Base-by-base conservation (phyloP, 2,113 vertebrate species). In the Oreocharis arfaki region DNA sequence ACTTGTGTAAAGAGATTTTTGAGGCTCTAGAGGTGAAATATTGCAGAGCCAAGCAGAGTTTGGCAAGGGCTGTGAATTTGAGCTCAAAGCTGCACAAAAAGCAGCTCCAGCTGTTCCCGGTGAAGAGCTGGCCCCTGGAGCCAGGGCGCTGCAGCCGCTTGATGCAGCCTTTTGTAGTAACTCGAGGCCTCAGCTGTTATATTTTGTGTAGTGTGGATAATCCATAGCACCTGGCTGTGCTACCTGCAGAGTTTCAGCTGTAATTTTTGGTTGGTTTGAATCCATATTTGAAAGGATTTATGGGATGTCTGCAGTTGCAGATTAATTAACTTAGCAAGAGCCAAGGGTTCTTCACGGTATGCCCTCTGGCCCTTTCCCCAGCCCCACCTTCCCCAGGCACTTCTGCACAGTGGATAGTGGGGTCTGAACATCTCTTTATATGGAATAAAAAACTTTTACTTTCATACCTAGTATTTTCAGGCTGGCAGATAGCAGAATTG, bases 31-130 rank as follows among this genome's bases (percentile, higher is more conserved):
- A 82, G 77, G 47, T 93, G 69, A 84, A 81, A 84, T 84, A 59
- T 22, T 27, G 21, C 0, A 0, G 61, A 96, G 74, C 61, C 65
- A 89, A 82, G 81, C 30, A 47, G 65, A 33, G 15, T 75, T 56
- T 96, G 92, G 87, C 74, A 89, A 35, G 65, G 44, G 13, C 65
- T 93, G 52, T n/a, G 56, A 84, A 56, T 84, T 5, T 84, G 73
- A 94, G 64, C 60, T 94, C 47, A 56, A 41, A 89, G 77, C 73
- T 81, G 27, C 47, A 30, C 46, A 56, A 75, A 81, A 95, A 93
- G 52, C 87, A 52, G 52, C 49, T 68, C 13, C 69, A 91, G 81
- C 89, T 93, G 84, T 87, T 94, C 12, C 47, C 0, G 0, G 10
- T 44, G 73, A 61, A 55, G 76, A 70, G 64, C 39, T 39, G 69